phyloP scores from a whole-genome alignment of 2,888 invertebrate species.

The Acanthacorydalis orientalis region DNA sequence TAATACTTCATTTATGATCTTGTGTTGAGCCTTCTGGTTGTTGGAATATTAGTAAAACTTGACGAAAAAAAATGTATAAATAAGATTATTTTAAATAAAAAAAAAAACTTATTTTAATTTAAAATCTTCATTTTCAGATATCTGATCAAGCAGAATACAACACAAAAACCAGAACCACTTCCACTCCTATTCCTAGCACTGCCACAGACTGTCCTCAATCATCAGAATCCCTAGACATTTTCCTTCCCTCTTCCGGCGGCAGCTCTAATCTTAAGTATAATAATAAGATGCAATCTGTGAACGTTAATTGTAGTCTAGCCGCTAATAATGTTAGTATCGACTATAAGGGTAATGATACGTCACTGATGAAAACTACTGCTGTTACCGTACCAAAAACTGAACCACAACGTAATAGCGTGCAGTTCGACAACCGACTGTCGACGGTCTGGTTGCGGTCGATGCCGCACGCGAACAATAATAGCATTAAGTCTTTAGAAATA shows the following conservation, averaged over 20 bases:
- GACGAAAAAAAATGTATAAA: too few species aligned
- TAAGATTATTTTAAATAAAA: too few species aligned
- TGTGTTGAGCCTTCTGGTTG: too few species aligned
- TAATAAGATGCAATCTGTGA: slow-evolving; percentile 56
- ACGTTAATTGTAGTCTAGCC: slow-evolving; percentile 38
- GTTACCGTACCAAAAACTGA: slow-evolving; percentile 29
- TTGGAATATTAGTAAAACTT: too few species aligned
- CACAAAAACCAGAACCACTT: slow-evolving; percentile 19
- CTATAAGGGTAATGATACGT: slow-evolving; percentile 33
- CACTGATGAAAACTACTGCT: slow-evolving; percentile 29
- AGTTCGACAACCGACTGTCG: slow-evolving; percentile 19
- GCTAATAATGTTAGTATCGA: slow-evolving; percentile 40
- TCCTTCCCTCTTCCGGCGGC: slow-evolving; percentile 35
- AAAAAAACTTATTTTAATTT: too few species aligned
- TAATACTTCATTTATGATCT: too few species aligned
- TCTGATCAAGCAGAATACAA: background rate
- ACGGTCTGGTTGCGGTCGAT: background rate
- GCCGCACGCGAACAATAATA: slow-evolving; percentile 10
- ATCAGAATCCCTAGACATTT: slow-evolving; percentile 8
- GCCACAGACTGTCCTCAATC: slow-evolving; percentile 6
- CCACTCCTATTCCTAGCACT: slow-evolving; percentile 26
- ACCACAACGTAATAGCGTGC: slow-evolving; percentile 36
- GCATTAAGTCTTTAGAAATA: slow-evolving; percentile 21
- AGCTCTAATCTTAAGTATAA: slow-evolving; percentile 39
- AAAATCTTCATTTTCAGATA: background rate